Conservation (phyloP, 2,888 invertebrate genomes). For the Lepidocyrtinus sp. region DNA sequence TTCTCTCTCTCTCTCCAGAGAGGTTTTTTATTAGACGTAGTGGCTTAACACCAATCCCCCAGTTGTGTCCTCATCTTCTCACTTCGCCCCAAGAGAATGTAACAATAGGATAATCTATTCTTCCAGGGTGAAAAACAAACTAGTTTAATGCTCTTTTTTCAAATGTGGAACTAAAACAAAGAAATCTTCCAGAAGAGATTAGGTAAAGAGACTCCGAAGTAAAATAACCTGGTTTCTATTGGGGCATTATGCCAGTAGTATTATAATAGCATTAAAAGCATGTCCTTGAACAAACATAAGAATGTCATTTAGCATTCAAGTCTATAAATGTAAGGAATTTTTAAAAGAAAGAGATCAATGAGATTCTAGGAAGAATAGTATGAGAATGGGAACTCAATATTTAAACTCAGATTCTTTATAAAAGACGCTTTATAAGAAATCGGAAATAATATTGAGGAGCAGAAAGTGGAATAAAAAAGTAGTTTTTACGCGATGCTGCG, state of each 20-base stretch:
- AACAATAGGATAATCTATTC: background rate
- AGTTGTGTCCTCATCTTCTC: slow-evolving; percentile 36
- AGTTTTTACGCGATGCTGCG: background rate
- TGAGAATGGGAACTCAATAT: background rate
- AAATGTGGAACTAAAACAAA: background rate
- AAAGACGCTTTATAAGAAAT: background rate
- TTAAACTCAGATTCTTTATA: background rate
- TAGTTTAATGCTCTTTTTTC: background rate
- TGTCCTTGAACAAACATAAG: background rate
- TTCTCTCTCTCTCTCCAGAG: slow-evolving; percentile 20
- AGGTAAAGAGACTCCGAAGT: background rate
- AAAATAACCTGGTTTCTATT: background rate
- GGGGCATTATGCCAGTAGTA: background rate
- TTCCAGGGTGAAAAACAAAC: background rate
- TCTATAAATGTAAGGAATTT: background rate
- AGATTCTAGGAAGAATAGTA: background rate
- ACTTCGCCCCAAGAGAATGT: slow-evolving; percentile 26
- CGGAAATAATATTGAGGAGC: background rate
- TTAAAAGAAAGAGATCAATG: background rate
- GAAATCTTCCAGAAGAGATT: background rate
- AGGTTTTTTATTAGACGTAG: slow-evolving; percentile 36
- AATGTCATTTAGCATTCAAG: background rate
- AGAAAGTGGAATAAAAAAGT: background rate
- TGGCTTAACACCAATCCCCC: slow-evolving; percentile 47
- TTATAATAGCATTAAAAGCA: background rate